Evolutionary conservation across 2,888 invertebrate genomes (phyloP), one percentile per base, ranked within the genome.

Genomic region (Dendrolimus houi): DNA sequence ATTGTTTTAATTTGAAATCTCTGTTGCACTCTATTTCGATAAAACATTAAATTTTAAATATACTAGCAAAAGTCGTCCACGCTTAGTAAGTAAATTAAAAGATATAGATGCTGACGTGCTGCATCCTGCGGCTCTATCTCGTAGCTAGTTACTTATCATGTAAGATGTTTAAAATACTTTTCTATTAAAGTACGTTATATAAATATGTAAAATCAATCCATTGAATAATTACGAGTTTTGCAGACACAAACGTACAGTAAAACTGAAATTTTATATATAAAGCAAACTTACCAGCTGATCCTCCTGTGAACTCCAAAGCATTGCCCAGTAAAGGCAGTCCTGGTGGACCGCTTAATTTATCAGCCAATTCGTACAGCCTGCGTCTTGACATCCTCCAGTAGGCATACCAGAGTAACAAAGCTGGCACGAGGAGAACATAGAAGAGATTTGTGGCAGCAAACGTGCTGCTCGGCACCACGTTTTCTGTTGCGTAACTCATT

Each of bases 331-430:
- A 60, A 0, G 96, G 96, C 47, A 92, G 83, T 52, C 95, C 96
- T 2, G 85, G 71, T 0, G 96, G 96, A 65, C 96, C 96, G 0
- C 94, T 93, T 54, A 96, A 75, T 69, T 94, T 94, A 0, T 92
- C 93, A 1, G 95, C 95, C 57, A 96, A 84, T 71, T 95, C 94
- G 62, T 94, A 88, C 75, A 96, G 69, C 71, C 93, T 94, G 52
- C 93, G 91, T n/a, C 95, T 91, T 9, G 95, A 95, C 69, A 95
- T 85, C 55, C 93, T 92, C 94, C 95, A 96, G 83, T 96, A 96
- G 41, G 93, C 87, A 75, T 94, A 94, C 92, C 94, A 95, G 55
- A 96, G 89, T 3, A 93, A 80, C 52, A 95, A 41, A 0, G 95
- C 94, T 53, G 94, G 96, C 17, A 95, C 79, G 55, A 96, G 83